These are phyloP conservation scores for Hirundo rustica DNA, from an alignment of 2,797 vertebrate species.

Conservation along the genomic window DNA sequence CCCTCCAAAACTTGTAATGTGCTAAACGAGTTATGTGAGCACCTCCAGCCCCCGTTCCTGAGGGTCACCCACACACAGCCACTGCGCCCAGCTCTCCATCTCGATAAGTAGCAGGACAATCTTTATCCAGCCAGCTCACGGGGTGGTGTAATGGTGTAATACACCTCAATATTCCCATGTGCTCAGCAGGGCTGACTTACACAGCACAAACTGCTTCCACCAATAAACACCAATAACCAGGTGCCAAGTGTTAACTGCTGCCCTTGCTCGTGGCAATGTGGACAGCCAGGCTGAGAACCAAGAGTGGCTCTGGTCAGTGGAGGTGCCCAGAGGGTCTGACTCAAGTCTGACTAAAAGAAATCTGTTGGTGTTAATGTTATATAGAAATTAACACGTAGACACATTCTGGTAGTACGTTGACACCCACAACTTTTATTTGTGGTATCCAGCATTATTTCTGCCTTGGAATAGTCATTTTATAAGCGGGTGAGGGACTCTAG, in stretches of 20 bases:
- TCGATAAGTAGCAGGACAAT: neutral
- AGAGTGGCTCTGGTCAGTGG: accelerated
- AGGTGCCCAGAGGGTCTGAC: neutral
- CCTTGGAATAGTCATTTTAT: conserved; percentile 19
- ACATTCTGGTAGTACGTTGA: neutral
- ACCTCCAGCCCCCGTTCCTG: neutral
- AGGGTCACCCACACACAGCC: neutral
- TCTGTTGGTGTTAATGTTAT: neutral
- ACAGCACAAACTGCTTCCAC: neutral
- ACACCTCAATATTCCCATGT: neutral
- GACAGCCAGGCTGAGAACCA: neutral
- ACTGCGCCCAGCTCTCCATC: neutral
- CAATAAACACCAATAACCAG: neutral
- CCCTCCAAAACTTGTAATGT: neutral
- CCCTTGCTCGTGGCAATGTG: neutral
- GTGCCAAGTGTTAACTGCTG: neutral
- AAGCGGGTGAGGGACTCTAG: neutral
- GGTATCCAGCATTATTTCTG: neutral
- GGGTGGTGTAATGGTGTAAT: neutral
- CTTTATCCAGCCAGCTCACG: neutral
- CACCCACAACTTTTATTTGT: neutral
- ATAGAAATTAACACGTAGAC: neutral
- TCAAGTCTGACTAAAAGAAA: neutral
- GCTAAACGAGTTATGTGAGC: neutral
- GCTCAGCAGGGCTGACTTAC: neutral